Percentiles rank a stretch among this genome's conserved stretches.
These are phyloP conservation scores for Caradrina clavipalpis DNA, from an alignment of 2,888 invertebrate species.

Conservation along the genomic window DNA sequence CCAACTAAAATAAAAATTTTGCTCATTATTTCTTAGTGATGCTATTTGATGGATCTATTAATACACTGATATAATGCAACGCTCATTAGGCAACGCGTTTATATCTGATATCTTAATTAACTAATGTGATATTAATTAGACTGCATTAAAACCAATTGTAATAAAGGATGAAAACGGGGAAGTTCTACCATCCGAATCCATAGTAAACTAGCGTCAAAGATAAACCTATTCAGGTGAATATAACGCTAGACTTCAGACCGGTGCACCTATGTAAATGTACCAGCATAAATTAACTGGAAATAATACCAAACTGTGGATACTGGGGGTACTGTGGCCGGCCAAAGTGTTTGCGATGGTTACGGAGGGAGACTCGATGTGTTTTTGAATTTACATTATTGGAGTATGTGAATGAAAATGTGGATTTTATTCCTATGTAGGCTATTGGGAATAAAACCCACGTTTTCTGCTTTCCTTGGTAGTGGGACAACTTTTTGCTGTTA, in stretches of 20 bases:
- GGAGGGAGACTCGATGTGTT: conserved; percentile 64
- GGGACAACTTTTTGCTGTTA: not conserved
- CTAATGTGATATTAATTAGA: not conserved
- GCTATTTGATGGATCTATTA: too few species aligned
- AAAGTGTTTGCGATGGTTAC: conserved; percentile 58
- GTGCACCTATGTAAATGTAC: conserved; percentile 62
- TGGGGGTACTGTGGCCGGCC: conserved; percentile 45
- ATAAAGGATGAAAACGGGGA: not conserved
- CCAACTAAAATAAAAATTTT: too few species aligned
- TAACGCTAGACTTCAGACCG: conserved; percentile 11
- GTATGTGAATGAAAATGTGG: conserved; percentile 21
- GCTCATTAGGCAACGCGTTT: too few species aligned
- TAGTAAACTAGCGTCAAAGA: conserved; percentile 29
- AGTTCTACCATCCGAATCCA: not conserved
- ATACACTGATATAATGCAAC: too few species aligned
- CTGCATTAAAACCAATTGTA: not conserved
- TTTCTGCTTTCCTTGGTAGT: not conserved
- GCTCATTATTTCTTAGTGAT: too few species aligned
- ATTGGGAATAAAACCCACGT: too few species aligned
- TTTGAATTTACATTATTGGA: conserved; percentile 66
- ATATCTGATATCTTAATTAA: too few species aligned
- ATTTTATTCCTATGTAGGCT: conserved; percentile 6
- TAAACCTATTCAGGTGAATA: conserved; percentile 41
- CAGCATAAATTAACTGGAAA: conserved; percentile 70
- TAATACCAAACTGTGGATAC: conserved; percentile 60